Conservation (phyloP, 2,797 vertebrate species). For the Emys orbicularis region DNA sequence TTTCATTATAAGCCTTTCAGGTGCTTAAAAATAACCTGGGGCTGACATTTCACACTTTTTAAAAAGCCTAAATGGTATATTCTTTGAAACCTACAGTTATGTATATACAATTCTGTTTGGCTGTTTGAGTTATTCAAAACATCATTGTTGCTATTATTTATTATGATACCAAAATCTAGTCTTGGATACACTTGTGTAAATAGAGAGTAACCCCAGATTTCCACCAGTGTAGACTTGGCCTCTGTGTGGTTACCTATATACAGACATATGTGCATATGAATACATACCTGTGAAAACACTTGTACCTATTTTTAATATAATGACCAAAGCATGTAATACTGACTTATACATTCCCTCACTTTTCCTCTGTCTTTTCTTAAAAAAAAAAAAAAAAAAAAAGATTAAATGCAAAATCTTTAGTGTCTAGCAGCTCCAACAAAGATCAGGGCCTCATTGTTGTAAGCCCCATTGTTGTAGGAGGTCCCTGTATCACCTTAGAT, state of each 20-base stretch:
- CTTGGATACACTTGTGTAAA: background rate
- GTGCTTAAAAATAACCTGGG: background rate
- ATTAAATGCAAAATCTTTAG: background rate
- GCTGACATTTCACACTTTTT: background rate
- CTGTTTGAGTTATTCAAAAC: background rate
- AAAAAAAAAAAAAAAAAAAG: background rate
- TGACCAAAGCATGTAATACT: background rate
- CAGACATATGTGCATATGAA: rapidly evolving
- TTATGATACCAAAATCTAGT: background rate
- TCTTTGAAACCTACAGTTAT: background rate
- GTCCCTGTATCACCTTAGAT: background rate
- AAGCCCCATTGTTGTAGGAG: background rate
- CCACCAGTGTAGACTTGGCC: background rate
- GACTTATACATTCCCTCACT: background rate
- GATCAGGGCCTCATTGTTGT: background rate
- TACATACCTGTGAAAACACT: background rate
- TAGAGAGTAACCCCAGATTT: background rate
- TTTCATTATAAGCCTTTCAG: background rate
- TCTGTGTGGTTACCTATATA: background rate
- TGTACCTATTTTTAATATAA: background rate
- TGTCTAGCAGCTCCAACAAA: background rate
- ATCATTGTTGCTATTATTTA: background rate
- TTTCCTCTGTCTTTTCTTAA: background rate
- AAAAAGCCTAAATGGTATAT: background rate
- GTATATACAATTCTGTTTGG: background rate